Conservation (phyloP, 1,140 invertebrate species). For the Drosophila hydei region DNA sequence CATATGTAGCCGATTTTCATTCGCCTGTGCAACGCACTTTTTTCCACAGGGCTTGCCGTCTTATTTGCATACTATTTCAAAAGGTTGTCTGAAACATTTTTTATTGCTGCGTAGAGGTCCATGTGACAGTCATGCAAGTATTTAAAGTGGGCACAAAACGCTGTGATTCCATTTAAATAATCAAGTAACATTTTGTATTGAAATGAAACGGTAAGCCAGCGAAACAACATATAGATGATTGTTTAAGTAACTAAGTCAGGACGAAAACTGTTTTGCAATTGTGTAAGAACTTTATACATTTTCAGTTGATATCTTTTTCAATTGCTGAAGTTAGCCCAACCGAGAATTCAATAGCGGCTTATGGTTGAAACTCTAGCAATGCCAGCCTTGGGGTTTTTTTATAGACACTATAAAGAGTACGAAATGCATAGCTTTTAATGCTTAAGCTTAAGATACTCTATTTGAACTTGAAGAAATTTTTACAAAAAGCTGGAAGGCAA, state of each 20-base stretch:
- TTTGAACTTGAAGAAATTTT: too few species aligned
- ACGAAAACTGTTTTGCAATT: constrained; percentile 18
- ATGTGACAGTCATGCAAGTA: constrained; percentile 6
- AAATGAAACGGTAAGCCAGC: background rate
- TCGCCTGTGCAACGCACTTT: constrained; percentile 50
- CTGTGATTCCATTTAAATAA: constrained; percentile 29
- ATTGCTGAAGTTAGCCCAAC: constrained; percentile 40
- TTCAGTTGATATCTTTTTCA: constrained; percentile 52
- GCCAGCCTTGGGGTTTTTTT: constrained; percentile 18
- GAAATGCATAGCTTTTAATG: background rate
- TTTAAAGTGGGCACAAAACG: constrained; percentile 31
- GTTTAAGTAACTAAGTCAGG: constrained; percentile 8
- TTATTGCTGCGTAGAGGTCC: constrained; percentile 38
- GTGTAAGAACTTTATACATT: constrained; percentile 48
- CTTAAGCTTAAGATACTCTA: background rate
- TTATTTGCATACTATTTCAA: constrained; percentile 72
- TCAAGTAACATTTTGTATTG: background rate
- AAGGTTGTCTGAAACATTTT: constrained; percentile 46
- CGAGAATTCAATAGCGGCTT: constrained; percentile 30
- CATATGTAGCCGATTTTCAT: constrained; percentile 76
- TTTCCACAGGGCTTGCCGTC: constrained; percentile 33
- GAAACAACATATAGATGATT: background rate
- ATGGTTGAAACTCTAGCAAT: background rate
- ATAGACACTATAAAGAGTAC: background rate
- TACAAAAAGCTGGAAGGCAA: too few species aligned